phyloP scores from a whole-genome alignment of 2,797 vertebrate species.

The Hemitrygon akajei region DNA sequence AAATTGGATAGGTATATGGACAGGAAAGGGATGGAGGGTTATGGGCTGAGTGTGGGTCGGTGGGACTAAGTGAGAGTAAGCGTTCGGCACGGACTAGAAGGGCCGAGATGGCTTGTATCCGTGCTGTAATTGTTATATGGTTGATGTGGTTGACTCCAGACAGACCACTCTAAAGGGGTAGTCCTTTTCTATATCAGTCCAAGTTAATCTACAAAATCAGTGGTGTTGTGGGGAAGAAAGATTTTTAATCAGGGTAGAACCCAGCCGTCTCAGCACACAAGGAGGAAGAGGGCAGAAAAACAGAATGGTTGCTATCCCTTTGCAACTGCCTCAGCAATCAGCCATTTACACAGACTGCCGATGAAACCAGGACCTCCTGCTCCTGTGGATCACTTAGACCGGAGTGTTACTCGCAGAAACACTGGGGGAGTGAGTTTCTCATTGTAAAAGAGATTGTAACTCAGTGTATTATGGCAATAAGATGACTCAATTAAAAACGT shows the following conservation, averaged over 20 bases:
- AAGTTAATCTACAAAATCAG: not conserved
- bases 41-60: too few relatives aligned
- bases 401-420: not conserved
- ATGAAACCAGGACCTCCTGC: not conserved
- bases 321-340: not conserved
- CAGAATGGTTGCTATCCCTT: not conserved
- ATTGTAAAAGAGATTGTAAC: not conserved
- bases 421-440: not conserved
- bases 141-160: too few relatives aligned
- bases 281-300: too few relatives aligned
- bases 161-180: too few relatives aligned
- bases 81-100: too few relatives aligned
- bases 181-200: not conserved
- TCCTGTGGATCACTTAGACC: too few relatives aligned
- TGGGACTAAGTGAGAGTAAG: too few relatives aligned
- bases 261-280: not conserved
- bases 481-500: slow-evolving; percentile 15
- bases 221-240: not conserved
- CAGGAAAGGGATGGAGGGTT: too few relatives aligned
- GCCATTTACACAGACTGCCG: too few relatives aligned
- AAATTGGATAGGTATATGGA: too few relatives aligned
- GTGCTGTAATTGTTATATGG: too few relatives aligned
- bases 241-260: not conserved
- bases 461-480: not conserved
- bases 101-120: too few relatives aligned